These are phyloP conservation scores for Eurytoma adleriae DNA, from an alignment of 2,888 invertebrate species.

Conservation along the genomic window DNA sequence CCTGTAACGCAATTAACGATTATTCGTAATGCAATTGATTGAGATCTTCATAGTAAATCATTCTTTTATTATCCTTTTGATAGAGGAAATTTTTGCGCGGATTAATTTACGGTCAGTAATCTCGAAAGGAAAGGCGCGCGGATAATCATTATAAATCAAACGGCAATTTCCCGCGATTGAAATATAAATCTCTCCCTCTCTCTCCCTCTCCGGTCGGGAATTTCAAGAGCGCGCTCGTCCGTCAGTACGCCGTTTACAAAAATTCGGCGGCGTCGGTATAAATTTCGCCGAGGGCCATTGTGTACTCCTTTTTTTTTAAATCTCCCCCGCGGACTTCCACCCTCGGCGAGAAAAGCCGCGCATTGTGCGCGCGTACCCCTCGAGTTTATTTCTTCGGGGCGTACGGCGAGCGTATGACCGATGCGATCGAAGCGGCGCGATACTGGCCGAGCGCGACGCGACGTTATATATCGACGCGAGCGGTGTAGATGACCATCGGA, in stretches of 20 bases:
- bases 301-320: not conserved
- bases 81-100: too few relatives aligned
- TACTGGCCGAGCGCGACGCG: conserved; percentile 25
- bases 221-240: too few relatives aligned
- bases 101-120: too few relatives aligned
- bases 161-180: too few relatives aligned
- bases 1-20: too few relatives aligned
- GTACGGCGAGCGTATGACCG: conserved; percentile 29
- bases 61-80: too few relatives aligned
- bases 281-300: conserved; percentile 15
- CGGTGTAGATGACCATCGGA: conserved; percentile 45
- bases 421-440: conserved; percentile 43
- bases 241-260: not conserved
- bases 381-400: conserved; percentile 34
- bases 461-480: conserved; percentile 50
- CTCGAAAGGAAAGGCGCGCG: too few relatives aligned
- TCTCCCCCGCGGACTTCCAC: not conserved
- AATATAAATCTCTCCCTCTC: too few relatives aligned
- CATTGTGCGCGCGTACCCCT: not conserved
- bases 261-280: conserved; percentile 18
- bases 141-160: too few relatives aligned
- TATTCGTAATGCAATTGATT: too few relatives aligned
- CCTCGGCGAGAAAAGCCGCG: not conserved
- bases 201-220: too few relatives aligned
- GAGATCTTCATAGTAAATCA: too few relatives aligned